Conservation (phyloP, 2,888 invertebrate genomes). For the Heterodera filipjevi region DNA sequence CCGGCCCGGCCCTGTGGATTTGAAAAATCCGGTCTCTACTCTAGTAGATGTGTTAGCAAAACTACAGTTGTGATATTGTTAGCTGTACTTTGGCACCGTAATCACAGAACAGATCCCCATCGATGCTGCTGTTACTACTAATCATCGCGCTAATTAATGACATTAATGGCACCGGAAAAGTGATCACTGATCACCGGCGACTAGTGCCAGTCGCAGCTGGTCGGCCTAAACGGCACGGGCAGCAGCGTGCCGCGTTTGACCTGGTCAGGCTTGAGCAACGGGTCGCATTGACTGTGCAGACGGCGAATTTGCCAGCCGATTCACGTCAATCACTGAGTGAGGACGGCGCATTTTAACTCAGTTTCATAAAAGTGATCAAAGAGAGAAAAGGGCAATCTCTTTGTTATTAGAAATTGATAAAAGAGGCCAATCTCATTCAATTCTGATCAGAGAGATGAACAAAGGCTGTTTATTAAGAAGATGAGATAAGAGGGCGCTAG, state of each 20-base stretch:
- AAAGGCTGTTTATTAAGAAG: too few species aligned
- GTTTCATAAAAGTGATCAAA: background rate
- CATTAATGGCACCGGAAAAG: background rate
- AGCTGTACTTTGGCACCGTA: too few species aligned
- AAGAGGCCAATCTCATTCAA: too few species aligned
- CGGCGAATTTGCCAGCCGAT: background rate
- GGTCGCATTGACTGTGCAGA: background rate
- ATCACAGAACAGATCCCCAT: too few species aligned
- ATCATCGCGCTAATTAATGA: background rate
- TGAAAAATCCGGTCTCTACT: too few species aligned
- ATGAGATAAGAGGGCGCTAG: too few species aligned
- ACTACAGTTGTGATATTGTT: too few species aligned
- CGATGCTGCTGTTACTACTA: background rate
- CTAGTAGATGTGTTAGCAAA: too few species aligned
- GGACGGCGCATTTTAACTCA: background rate
- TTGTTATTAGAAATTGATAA: too few species aligned
- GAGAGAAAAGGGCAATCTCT: background rate
- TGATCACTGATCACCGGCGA: background rate
- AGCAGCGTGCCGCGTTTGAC: slow-evolving; percentile 17
- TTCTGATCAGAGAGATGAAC: too few species aligned
- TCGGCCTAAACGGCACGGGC: background rate
- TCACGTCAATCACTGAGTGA: background rate
- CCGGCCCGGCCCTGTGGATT: too few species aligned
- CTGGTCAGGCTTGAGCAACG: slow-evolving; percentile 22
- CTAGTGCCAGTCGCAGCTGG: background rate